Base-by-base conservation (phyloP, 2,888 invertebrate species). In the Timema podura region DNA sequence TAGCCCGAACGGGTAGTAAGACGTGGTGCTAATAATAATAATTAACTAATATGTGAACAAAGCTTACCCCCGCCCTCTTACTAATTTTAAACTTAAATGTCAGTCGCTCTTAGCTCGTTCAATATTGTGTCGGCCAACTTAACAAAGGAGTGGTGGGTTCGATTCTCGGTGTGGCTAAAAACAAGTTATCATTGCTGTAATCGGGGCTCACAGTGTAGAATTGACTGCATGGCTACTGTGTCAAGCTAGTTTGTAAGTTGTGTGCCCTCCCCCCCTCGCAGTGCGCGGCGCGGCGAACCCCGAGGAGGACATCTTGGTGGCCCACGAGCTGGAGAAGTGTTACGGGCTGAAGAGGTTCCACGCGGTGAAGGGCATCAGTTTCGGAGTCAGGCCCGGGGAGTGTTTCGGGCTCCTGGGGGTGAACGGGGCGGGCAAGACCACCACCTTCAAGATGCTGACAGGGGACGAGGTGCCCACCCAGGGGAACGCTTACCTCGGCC, bases 291-390 rank as follows among this genome's bases (percentile, higher is more conserved):
- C 30, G 8, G 45, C 54, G 44, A 30, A n/a, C 57, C 45, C 51
- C 30, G 47, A 47, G 13, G 64, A 65, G 51, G 84, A 87, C 75
- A 83, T 86, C 11, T 78, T 91, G 75, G 75, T 89, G 6, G 86
- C 88, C 0, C 78, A 84, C 66, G 81, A 87, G 68, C 75, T 92
- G 2, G 84, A 85, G 73, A 91, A 91, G 79, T 83, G 81, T 61
- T 91, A 88, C 77, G 75, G 78, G 47, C 80, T 81, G 0, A 30
- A 3, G 30, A 73, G 80, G 0, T 77, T 83, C 64, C 75, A 82
- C 59, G 90, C 90, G 0, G 90, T 92, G 0, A 83, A 85, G 61
- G 87, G 88, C 13, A 79, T 92, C 68, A 88, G 85, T 77, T 89
- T 93, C 77, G 87, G 87, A 0, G 88, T 92, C 8, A 85, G 79